Percentiles rank a stretch among this genome's conserved stretches.
Evolutionary conservation across 2,888 invertebrate genomes (phyloP).

Genomic region (Didymodactylos carnosus): DNA sequence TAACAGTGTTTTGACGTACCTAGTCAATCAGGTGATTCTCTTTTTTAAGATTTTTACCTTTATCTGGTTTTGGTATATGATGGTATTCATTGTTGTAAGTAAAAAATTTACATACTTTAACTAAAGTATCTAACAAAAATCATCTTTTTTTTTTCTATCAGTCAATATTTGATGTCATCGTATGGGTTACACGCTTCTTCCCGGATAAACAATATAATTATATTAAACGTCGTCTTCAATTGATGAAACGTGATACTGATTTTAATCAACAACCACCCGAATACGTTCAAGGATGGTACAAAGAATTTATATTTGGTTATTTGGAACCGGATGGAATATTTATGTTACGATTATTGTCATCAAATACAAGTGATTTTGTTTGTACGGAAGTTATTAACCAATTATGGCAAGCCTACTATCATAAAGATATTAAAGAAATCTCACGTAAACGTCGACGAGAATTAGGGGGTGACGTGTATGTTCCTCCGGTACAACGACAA

Average conservation of each 20-base stretch:
- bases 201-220: slow-evolving; percentile 14
- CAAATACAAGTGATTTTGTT: slow-evolving; percentile 16
- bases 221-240: slow-evolving; percentile 13
- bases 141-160: not conserved
- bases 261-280: slow-evolving; percentile 1
- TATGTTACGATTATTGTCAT: slow-evolving; percentile 11
- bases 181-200: slow-evolving; percentile 12
- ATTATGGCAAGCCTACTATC: not conserved
- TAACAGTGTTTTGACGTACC: not conserved
- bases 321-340: slow-evolving; percentile 15
- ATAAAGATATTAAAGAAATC: not conserved
- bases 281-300: slow-evolving; percentile 2
- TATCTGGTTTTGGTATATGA: slow-evolving; percentile 14
- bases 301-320: slow-evolving; percentile 13
- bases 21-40: too few relatives aligned
- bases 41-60: slow-evolving; percentile 10
- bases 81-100: slow-evolving; percentile 2
- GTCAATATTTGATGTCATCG: slow-evolving; percentile 10
- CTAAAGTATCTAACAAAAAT: not conserved
- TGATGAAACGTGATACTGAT: slow-evolving; percentile 11
- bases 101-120: not conserved
- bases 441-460: not conserved
- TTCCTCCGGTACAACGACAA: not conserved
- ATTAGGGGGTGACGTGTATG: not conserved
- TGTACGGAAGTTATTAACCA: slow-evolving; percentile 13